Percentiles rank a stretch among this genome's conserved stretches.
phyloP scores from a whole-genome alignment of 2,113 vertebrate species.

The Dicrurus megarhynchus region DNA sequence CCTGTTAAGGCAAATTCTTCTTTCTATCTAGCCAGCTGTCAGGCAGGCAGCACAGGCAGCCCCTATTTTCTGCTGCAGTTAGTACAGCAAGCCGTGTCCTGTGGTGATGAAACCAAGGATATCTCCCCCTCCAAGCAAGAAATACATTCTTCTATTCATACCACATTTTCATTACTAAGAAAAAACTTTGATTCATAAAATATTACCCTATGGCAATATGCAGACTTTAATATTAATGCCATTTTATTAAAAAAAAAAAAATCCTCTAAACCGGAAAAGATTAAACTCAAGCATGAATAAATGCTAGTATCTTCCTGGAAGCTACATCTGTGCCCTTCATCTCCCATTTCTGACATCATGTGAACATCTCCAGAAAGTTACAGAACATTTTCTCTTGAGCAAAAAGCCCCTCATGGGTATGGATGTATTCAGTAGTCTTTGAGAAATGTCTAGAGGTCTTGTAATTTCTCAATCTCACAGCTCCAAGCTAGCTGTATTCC shows the following conservation, averaged over 20 bases:
- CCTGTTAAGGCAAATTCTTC: neutral
- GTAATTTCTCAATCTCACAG: neutral
- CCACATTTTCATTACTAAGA: slow-evolving; percentile 31
- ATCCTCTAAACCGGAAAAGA: slow-evolving; percentile 48
- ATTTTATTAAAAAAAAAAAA: slow-evolving; percentile 54
- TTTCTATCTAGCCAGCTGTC: neutral
- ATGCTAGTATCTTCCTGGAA: slow-evolving; percentile 23
- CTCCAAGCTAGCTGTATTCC: neutral
- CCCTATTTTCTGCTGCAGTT: neutral
- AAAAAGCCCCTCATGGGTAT: neutral
- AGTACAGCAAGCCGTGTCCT: neutral
- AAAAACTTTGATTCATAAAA: slow-evolving; percentile 55
- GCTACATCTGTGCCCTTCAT: slow-evolving; percentile 26
- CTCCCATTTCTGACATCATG: slow-evolving; percentile 33
- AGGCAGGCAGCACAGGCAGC: neutral
- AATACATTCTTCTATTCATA: slow-evolving; percentile 46
- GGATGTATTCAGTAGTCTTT: neutral
- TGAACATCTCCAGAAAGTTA: slow-evolving; percentile 40
- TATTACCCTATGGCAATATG: slow-evolving; percentile 41
- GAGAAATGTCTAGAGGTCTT: neutral
- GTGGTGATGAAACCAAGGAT: neutral
- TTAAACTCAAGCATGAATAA: slow-evolving; percentile 65
- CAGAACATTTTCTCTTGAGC: neutral
- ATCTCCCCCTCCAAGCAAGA: slow-evolving; percentile 23
- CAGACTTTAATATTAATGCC: slow-evolving; percentile 61